Percentiles rank a stretch among this genome's conserved stretches.
Conservation (phyloP, 2,888 invertebrate genomes). For the Litoditis marina region DNA sequence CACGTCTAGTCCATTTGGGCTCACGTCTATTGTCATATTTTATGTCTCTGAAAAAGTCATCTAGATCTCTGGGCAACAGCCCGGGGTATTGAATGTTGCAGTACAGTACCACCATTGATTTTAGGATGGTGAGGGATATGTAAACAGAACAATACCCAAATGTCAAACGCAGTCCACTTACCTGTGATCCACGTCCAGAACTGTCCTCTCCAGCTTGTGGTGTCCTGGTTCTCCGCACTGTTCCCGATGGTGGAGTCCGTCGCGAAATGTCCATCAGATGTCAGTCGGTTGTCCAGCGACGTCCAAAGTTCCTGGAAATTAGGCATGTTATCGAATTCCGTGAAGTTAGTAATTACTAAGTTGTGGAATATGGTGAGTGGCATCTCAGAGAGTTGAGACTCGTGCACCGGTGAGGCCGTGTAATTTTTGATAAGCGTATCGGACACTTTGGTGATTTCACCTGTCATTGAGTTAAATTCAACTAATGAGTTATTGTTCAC, state of each 20-base stretch:
- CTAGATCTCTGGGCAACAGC: no score
- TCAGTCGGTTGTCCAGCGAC: slow-evolving; percentile 3
- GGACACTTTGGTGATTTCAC: no score
- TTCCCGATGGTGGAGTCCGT: no score
- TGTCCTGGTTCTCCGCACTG: neutral
- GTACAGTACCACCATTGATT: neutral
- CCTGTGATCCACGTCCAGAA: neutral
- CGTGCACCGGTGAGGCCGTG: no score
- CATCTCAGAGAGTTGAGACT: no score
- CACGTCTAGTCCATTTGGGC: no score
- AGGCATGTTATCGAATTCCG: neutral
- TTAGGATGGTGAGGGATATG: neutral
- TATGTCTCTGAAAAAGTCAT: no score
- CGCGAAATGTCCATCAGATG: neutral
- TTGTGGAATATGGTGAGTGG: slow-evolving; percentile 6
- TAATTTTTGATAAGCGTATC: no score
- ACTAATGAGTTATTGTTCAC: no score
- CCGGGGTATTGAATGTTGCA: neutral
- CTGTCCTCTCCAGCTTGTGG: no score
- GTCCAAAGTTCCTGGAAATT: slow-evolving; percentile 2
- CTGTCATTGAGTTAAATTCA: no score
- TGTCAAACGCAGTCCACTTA: neutral
- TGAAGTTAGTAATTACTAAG: neutral
- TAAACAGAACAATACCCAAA: neutral
- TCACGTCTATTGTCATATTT: no score